Base-by-base conservation (phyloP, 2,113 vertebrate species). In the Pedionomus torquatus region DNA sequence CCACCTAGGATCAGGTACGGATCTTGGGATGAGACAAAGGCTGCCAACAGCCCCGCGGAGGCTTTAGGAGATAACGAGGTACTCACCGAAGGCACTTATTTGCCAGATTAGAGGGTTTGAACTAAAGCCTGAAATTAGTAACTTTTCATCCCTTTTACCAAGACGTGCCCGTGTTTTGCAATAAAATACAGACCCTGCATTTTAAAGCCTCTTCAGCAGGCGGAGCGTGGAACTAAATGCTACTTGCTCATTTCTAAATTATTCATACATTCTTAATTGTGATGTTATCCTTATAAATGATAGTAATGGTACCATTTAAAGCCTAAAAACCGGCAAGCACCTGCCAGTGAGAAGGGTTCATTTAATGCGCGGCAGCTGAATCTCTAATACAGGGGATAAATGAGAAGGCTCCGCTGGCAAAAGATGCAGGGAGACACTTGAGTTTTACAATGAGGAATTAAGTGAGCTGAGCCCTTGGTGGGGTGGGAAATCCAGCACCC, bases 81-180 rank as follows among this genome's bases (percentile, higher is more conserved):
- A 3, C 91, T 97, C 69, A 37, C 41, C 2, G 71, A 86, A 84
- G 93, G 89, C 87, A 83, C 94, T 91, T 78, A 61, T 52, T 87
- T 69, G 81, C 82, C 70, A 96, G 97, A 97, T 97, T 97, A 97
- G 97, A 97, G 97, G 96, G 97, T 80, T 96, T 85, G 90, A 95
- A 37, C 61, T 87, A 97, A 97, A 98, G 96, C 97, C 97, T 96
- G 96, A 85, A 98, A 97, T 97, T 30, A 97, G 97, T 75, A 83
- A 96, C 95, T 98, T 75, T 87, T 98, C 96, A 91, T 95, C 96
- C 90, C 75, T 70, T 80, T 93, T 64, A 33, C 93, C 46, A 31
- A 87, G 96, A 65, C 90, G 20, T 18, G 54, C 10, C 79, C 6
- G 75, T 71, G 84, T 91, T 97, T 93, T 96, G 95, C 95, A 97